Evolutionary conservation across 2,113 vertebrate species (phyloP), one percentile per base, ranked within the genome.

Genomic region (Clarias macrocephalus): DNA sequence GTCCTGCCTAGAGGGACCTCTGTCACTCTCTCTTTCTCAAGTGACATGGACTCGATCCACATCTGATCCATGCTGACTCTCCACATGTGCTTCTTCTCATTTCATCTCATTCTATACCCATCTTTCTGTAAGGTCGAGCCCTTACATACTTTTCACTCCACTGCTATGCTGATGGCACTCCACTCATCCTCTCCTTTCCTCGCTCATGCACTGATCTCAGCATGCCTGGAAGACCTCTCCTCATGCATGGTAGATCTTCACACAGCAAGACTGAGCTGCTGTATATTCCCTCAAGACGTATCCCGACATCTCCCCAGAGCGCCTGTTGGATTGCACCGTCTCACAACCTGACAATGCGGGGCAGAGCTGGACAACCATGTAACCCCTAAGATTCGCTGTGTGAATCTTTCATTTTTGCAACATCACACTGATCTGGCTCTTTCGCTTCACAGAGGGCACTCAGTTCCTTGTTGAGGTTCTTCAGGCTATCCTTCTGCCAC

Each of bases 381-480:
- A 59, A 33, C 42, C 18, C 7, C 68, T 48, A 48, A 8, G 48
- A 59, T 57, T 79, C 16, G 56, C 28, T 60, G 28, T 80, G 18
- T 0, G 7, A 80, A 11, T 59, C 56, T 80, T 80, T 80, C 28
- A 59, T 28, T 56, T 80, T 23, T 13, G 76, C 18, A 59, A 21
- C 19, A 59, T 80, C 16, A 56, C 28, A 80, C n/a, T 15, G 7
- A 33, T 59, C n/a, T 3, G 28, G 18, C 1, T 56, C 21, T 4
- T 59, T 30, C 52, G 10, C 76, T n/a, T 16, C n/a, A 79, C 54
- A 30, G 76, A 79, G 52, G 75, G 13, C 48, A 28, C 52, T 28
- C 52, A 56, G 48, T 48, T 79, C n/a, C 52, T 79, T 80, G 28
- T 80, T 80, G n/a, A 79, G 28, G 28, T 80, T 59, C 56, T 80